Evolutionary conservation across 2,888 invertebrate genomes (phyloP), one percentile per base, ranked within the genome.

Genomic region (Pollenia labialis): DNA sequence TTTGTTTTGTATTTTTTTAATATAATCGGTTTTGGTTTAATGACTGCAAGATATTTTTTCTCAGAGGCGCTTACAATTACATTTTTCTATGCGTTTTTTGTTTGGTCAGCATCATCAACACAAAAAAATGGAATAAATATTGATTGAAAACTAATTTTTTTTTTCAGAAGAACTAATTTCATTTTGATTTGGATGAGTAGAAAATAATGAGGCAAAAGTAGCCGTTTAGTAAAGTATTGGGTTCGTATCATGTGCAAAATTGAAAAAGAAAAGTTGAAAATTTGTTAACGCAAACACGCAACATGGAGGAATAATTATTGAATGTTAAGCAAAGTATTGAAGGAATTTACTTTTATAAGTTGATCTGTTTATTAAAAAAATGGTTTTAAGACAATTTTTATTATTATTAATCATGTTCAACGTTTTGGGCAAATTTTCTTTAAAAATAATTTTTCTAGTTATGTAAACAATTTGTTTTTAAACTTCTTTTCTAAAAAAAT

Each of bases 11-110:
- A 88, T 90, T 88, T 88, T 60, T 72, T 71, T 50, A 89, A 88
- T 90, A 89, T 89, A 89, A 89, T 89, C 89, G 62, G 40, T 86
- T 32, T 85, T 46, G 62, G 10, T 89, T 90, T 89, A 89, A 89
- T 88, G 84, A 85, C 85, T 87, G 81, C 87, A 87, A 88, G 87
- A 88, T 88, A 74, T 87, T 88, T 88, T 88, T 88, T 88, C 89
- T 89, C 58, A 48, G 44, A 84, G 85, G 88, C 88, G 87, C 87
- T 88, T 88, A 82, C 86, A 81, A 85, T 84, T 80, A 81, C 69
- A 52, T 60, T 52, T 60, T 16, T 68, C 18, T 23, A 16, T 80
- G 46, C 79, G 42, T 85, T 48, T 74, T 32, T 16, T 48, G 16
- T 66, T 54, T 42, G 18, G 11, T 68, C 40, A 10, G 14, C 44